Percentiles rank a stretch among this genome's conserved stretches.
These are phyloP conservation scores for Sparus aurata DNA, from an alignment of 2,797 vertebrate species.

Conservation along the genomic window DNA sequence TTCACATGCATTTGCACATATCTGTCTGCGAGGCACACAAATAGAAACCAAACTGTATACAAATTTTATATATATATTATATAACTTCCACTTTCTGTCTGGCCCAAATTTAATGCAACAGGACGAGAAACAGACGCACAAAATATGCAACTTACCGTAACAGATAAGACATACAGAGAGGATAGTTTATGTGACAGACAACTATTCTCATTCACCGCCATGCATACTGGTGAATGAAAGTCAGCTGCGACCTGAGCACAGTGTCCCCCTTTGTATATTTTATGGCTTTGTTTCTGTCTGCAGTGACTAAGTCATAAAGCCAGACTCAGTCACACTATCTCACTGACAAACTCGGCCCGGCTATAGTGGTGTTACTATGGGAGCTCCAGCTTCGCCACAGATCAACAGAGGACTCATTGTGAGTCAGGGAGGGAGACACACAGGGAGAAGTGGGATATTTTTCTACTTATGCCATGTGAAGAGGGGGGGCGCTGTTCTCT, in stretches of 20 bases:
- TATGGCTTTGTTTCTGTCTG: conserved; percentile 38
- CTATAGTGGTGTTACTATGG: conserved; percentile 23
- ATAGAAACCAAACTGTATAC: not conserved
- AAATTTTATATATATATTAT: too few species aligned
- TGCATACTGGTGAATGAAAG: conserved; percentile 31
- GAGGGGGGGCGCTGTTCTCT: not conserved
- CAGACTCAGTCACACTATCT: conserved; percentile 23
- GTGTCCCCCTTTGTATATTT: conserved; percentile 41
- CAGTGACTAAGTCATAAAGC: conserved; percentile 41
- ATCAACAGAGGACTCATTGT: conserved; percentile 66
- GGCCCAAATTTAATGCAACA: not conserved
- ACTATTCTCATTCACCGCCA: conserved; percentile 15
- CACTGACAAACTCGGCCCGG: conserved; percentile 32
- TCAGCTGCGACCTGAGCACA: conserved; percentile 36
- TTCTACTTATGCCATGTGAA: not conserved
- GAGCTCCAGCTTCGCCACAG: conserved; percentile 14
- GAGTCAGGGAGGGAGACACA: conserved; percentile 16
- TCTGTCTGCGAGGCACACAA: not conserved
- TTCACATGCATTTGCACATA: not conserved
- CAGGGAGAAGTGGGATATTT: conserved; percentile 1
- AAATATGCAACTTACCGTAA: not conserved
- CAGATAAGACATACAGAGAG: conserved; percentile 6
- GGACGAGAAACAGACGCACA: not conserved
- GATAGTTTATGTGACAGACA: conserved; percentile 8
- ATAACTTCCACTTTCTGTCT: not conserved